Conservation (phyloP, 64 coral and sea anemone genomes). For the Pocillopora damicornis region DNA sequence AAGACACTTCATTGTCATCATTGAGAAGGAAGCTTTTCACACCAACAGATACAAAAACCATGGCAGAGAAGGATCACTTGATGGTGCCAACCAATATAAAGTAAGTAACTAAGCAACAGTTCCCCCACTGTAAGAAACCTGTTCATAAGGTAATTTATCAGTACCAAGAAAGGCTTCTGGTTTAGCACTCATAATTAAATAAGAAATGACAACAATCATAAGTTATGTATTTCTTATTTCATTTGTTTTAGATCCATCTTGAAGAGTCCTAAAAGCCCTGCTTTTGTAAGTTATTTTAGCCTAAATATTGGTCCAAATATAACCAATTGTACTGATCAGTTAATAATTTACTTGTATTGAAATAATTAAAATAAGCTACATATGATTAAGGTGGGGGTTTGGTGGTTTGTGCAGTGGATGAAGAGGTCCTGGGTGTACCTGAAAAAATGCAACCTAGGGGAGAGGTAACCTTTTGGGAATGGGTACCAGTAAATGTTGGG, state of each 20-base stretch:
- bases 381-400: too few species aligned
- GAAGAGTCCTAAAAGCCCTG: constrained; percentile 53
- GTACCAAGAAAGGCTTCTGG: not conserved
- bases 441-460: too few species aligned
- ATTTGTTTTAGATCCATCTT: constrained; percentile 57
- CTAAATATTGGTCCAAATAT: too few species aligned
- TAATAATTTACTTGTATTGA: too few species aligned
- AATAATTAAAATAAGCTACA: too few species aligned
- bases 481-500: too few species aligned
- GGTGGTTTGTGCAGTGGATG: too few species aligned
- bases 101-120: not conserved
- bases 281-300: constrained; percentile 36
- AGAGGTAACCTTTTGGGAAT: too few species aligned
- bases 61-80: constrained; percentile 7
- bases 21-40: constrained; percentile 78
- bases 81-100: constrained; percentile 19
- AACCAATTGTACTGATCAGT: too few species aligned
- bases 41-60: constrained; percentile 19
- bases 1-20: constrained; percentile 71
- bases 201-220: not conserved
- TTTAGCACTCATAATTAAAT: not conserved
- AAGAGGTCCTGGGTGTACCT: too few species aligned
- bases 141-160: too few species aligned
- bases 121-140: too few species aligned
- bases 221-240: not conserved